These are phyloP conservation scores for Ranitomeya variabilis DNA, from an alignment of 2,113 vertebrate genomes.

Conservation along the genomic window DNA sequence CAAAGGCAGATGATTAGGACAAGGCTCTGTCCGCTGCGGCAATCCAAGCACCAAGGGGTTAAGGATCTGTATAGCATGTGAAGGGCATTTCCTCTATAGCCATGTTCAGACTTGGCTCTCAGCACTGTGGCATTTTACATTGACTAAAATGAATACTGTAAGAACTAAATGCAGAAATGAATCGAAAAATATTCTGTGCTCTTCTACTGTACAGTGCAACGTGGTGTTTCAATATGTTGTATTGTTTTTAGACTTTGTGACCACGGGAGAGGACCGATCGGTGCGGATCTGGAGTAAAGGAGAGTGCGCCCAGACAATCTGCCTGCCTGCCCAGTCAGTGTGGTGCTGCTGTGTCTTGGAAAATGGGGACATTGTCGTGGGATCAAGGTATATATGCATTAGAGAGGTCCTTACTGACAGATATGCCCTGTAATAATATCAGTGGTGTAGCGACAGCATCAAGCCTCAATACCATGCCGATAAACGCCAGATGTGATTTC, in stretches of 20 bases:
- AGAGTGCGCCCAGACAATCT: conserved; percentile 90
- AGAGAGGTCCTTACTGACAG: conserved; percentile 34
- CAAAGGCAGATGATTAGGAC: too few relatives aligned
- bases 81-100: not conserved
- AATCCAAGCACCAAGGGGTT: too few relatives aligned
- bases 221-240: not conserved
- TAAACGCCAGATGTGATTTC: too few relatives aligned
- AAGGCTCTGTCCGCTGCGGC: too few relatives aligned
- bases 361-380: conserved; percentile 90
- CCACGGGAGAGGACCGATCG: conserved; percentile 91
- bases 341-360: conserved; percentile 95
- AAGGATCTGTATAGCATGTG: too few relatives aligned
- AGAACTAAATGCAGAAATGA: not conserved
- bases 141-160: not conserved
- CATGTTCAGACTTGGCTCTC: not conserved
- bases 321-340: conserved; percentile 92
- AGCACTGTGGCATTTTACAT: not conserved
- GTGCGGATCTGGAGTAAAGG: conserved; percentile 90
- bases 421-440: not conserved
- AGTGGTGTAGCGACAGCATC: too few relatives aligned
- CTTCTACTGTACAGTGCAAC: too few relatives aligned
- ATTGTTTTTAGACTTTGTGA: conserved; percentile 86
- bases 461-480: too few relatives aligned
- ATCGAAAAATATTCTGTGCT: not conserved
- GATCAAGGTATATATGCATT: conserved; percentile 82